These are phyloP conservation scores for Sinocyclocheilus maitianheensis DNA, from an alignment of 2,113 vertebrate genomes.

Conservation along the genomic window DNA sequence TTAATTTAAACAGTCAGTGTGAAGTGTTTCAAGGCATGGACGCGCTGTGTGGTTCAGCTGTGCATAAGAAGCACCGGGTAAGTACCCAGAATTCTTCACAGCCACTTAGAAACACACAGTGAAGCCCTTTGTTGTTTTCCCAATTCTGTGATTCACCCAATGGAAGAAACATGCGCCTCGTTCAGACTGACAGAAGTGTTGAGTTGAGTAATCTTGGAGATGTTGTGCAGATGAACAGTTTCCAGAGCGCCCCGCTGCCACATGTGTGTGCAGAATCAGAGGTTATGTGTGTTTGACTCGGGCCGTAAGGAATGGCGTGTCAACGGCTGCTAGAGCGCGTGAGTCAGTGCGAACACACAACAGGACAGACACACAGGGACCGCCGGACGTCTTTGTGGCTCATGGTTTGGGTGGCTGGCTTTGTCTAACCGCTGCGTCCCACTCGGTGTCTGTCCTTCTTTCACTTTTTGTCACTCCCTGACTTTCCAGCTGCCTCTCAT, in stretches of 20 bases:
- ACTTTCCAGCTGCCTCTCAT: slow-evolving; percentile 25
- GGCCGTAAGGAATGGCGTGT: not conserved
- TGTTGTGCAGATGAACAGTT: slow-evolving; percentile 55
- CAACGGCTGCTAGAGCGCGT: not conserved
- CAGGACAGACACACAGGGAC: slow-evolving; percentile 28
- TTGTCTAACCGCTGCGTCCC: slow-evolving; percentile 39
- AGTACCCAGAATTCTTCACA: slow-evolving; percentile 46
- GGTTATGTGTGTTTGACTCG: slow-evolving; percentile 39
- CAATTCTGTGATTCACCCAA: slow-evolving; percentile 54
- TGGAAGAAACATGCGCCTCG: slow-evolving; percentile 49
- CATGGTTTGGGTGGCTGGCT: slow-evolving; percentile 37
- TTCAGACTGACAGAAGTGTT: slow-evolving; percentile 47
- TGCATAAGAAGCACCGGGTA: slow-evolving; percentile 38
- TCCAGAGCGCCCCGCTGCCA: slow-evolving; percentile 47
- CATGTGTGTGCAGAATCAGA: slow-evolving; percentile 43
- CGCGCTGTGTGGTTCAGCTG: slow-evolving; percentile 8
- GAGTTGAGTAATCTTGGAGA: slow-evolving; percentile 56
- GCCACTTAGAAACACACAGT: slow-evolving; percentile 42
- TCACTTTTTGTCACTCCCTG: slow-evolving; percentile 22
- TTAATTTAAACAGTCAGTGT: slow-evolving; percentile 33
- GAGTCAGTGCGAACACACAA: slow-evolving; percentile 20
- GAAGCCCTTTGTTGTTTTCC: slow-evolving; percentile 41
- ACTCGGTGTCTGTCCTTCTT: slow-evolving; percentile 19
- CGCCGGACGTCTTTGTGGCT: not conserved
- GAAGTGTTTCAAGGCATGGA: slow-evolving; percentile 28